phyloP scores from a whole-genome alignment of 1,140 invertebrate genomes.

The Platorchestia sp. region DNA sequence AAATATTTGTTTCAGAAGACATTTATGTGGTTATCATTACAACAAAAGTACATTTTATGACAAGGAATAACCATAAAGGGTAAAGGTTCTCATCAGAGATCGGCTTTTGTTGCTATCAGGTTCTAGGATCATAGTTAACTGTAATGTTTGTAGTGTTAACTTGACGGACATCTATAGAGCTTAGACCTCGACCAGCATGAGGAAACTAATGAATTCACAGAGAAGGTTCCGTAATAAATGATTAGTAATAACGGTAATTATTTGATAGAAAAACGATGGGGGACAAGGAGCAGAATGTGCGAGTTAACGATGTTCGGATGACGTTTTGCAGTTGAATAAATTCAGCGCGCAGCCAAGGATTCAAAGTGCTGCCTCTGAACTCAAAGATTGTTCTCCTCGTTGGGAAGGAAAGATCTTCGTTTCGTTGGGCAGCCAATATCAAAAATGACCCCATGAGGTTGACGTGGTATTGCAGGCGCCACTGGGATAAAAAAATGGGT shows the following conservation, averaged over 20 bases:
- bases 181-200: background rate
- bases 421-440: too few relatives aligned
- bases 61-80: too few relatives aligned
- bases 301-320: background rate
- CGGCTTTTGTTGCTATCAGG: background rate
- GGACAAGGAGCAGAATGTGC: background rate
- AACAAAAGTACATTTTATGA: too few relatives aligned
- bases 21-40: too few relatives aligned
- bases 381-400: background rate
- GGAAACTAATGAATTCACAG: background rate
- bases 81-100: background rate
- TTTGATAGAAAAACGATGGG: background rate
- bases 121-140: background rate
- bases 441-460: too few relatives aligned
- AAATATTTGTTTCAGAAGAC: too few relatives aligned
- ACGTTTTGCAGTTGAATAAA: background rate
- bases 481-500: too few relatives aligned
- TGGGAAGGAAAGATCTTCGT: too few relatives aligned
- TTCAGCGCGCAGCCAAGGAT: background rate
- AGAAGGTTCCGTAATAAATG: background rate
- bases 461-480: too few relatives aligned
- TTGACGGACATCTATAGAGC: background rate
- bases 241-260: background rate
- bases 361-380: background rate
- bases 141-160: background rate